Conservation (phyloP, 2,888 invertebrate species). For the Euproctis similis region DNA sequence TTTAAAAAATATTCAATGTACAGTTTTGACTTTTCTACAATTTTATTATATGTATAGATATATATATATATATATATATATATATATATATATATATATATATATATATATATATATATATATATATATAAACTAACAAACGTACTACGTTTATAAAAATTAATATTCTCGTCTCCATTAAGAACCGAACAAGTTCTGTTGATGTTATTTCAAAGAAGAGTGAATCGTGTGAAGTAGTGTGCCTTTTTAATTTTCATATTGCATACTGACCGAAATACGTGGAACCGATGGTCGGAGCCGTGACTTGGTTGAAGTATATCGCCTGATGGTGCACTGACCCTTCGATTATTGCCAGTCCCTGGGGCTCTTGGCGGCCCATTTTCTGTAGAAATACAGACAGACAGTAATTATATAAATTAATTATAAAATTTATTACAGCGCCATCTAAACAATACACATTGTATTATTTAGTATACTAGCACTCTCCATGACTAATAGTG, state of each 20-base stretch:
- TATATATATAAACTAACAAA: too few relatives aligned
- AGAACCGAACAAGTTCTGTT: constrained; percentile 28
- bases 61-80: too few relatives aligned
- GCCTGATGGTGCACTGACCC: constrained; percentile 47
- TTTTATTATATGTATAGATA: too few relatives aligned
- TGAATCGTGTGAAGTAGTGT: constrained; percentile 19
- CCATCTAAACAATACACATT: too few relatives aligned
- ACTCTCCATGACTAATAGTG: too few relatives aligned
- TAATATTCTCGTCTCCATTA: constrained; percentile 17
- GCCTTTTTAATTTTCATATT: constrained; percentile 40
- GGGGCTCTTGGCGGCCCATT: constrained; percentile 61
- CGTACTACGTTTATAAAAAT: constrained; percentile 3
- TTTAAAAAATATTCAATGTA: too few relatives aligned
- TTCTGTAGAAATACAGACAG: constrained; percentile 44
- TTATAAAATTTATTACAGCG: constrained; percentile 20
- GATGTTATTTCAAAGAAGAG: constrained; percentile 25
- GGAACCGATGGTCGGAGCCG: constrained; percentile 50
- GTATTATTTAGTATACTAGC: too few relatives aligned
- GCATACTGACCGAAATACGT: constrained; percentile 68
- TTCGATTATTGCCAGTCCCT: constrained; percentile 38
- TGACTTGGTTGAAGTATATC: constrained; percentile 54
- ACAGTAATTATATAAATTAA: constrained; percentile 5
- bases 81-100: too few relatives aligned
- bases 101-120: too few relatives aligned
- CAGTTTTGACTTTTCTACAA: too few relatives aligned